phyloP scores from a whole-genome alignment of 2,888 invertebrate genomes.

The Gymnosoma rotundatum region DNA sequence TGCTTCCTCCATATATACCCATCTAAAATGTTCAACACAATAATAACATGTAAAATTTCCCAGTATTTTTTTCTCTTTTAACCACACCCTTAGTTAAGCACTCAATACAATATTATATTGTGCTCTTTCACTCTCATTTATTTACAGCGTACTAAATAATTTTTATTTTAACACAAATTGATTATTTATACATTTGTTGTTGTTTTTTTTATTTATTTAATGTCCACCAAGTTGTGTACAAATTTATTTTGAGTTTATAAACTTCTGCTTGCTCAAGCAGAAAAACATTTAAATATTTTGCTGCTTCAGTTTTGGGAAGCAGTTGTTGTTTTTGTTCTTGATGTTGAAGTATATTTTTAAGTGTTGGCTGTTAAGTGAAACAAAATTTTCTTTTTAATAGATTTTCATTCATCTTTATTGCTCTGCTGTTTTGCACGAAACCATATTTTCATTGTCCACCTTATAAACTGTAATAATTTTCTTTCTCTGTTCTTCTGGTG shows the following conservation, averaged over 20 bases:
- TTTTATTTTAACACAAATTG: not conserved
- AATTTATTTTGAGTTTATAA: slow-evolving; percentile 23
- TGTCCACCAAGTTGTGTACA: not conserved
- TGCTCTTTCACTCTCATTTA: slow-evolving; percentile 62
- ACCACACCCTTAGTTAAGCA: slow-evolving; percentile 58
- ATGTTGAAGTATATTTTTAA: slow-evolving; percentile 68
- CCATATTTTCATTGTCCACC: slow-evolving; percentile 31
- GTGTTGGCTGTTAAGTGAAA: slow-evolving; percentile 77
- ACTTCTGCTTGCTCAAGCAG: slow-evolving; percentile 49
- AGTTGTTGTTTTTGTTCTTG: slow-evolving; percentile 42
- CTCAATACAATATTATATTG: not conserved
- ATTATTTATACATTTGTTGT: slow-evolving; percentile 21
- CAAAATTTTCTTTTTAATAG: slow-evolving; percentile 75
- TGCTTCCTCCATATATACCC: too few relatives aligned
- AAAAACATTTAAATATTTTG: slow-evolving; percentile 30
- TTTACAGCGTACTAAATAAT: not conserved
- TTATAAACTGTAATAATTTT: slow-evolving; percentile 52
- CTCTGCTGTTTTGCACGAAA: slow-evolving; percentile 55
- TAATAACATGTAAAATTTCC: slow-evolving; percentile 72
- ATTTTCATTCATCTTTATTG: slow-evolving; percentile 67
- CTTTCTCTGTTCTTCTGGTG: slow-evolving; percentile 45
- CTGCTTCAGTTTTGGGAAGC: not conserved
- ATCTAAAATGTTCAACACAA: too few relatives aligned
- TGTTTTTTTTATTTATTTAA: not conserved
- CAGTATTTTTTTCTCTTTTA: slow-evolving; percentile 75